phyloP scores from a whole-genome alignment of 2,113 vertebrate species.

The Centropristis striata region DNA sequence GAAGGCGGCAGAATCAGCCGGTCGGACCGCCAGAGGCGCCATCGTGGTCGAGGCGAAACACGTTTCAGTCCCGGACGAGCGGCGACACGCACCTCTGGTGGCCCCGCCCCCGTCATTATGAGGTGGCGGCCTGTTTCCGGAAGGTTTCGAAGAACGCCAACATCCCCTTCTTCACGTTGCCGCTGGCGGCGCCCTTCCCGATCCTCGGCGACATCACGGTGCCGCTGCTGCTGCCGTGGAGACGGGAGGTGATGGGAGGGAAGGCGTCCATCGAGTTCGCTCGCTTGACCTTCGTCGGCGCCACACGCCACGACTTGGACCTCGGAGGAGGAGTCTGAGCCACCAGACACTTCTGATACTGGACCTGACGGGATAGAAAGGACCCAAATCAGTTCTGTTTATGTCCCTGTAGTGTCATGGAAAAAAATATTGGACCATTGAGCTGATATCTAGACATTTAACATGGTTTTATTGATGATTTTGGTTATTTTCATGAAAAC shows the following conservation, averaged over 20 bases:
- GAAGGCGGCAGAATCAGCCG: neutral
- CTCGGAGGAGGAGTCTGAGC: slow-evolving; percentile 89
- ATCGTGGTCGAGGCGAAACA: neutral
- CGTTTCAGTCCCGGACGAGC: neutral
- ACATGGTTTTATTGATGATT: too few relatives aligned
- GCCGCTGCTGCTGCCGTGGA: slow-evolving; percentile 23
- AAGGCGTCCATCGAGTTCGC: slow-evolving; percentile 88
- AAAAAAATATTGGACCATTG: too few relatives aligned
- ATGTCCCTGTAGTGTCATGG: too few relatives aligned
- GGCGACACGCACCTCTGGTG: neutral
- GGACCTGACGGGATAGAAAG: slow-evolving; percentile 84
- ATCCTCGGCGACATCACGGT: slow-evolving; percentile 23
- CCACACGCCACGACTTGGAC: slow-evolving; percentile 82
- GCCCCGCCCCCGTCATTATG: slow-evolving; percentile 38
- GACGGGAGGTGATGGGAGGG: slow-evolving; percentile 53
- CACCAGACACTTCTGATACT: slow-evolving; percentile 96
- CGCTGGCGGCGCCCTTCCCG: slow-evolving; percentile 60
- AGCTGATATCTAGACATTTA: too few relatives aligned
- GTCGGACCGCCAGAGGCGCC: slow-evolving; percentile 27
- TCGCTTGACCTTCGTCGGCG: slow-evolving; percentile 85
- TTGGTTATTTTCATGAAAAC: too few relatives aligned
- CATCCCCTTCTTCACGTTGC: slow-evolving; percentile 87
- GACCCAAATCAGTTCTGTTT: neutral
- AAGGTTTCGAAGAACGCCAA: slow-evolving; percentile 92
- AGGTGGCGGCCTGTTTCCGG: slow-evolving; percentile 86